Evolutionary conservation across 2,888 invertebrate species (phyloP).

Genomic region (Plusia festucae): DNA sequence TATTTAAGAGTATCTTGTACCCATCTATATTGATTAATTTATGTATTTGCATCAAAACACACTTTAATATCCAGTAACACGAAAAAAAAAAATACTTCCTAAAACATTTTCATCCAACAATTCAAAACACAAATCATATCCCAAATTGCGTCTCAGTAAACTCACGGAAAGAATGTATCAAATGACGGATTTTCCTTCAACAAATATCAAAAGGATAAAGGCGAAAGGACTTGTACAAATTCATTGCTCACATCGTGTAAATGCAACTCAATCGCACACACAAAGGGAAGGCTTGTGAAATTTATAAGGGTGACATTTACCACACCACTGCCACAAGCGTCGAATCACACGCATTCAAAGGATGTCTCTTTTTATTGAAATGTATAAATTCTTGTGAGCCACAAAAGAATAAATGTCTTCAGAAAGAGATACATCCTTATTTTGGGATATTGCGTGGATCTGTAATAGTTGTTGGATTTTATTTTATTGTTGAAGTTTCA

Average conservation of each 20-base stretch:
- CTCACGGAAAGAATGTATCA: constrained; percentile 16
- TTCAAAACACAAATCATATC: constrained; percentile 29
- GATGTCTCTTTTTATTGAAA: constrained; percentile 31
- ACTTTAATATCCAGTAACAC: background rate
- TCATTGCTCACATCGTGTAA: constrained; percentile 37
- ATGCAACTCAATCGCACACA: constrained; percentile 42
- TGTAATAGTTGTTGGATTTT: background rate
- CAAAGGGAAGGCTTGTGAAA: constrained; percentile 42
- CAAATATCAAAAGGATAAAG: constrained; percentile 25
- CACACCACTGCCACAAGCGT: constrained; percentile 22
- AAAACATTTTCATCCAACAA: constrained; percentile 13
- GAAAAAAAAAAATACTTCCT: background rate
- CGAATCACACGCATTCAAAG: constrained; percentile 34
- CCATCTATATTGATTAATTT: too few species aligned
- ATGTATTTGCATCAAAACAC: too few species aligned
- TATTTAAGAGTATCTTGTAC: too few species aligned
- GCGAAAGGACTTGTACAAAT: constrained; percentile 34
- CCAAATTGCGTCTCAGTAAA: constrained; percentile 30
- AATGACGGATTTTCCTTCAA: constrained; percentile 17
- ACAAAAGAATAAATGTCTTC: constrained; percentile 39
- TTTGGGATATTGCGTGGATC: constrained; percentile 9
- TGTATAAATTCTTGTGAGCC: constrained; percentile 20
- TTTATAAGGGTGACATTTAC: constrained; percentile 41
- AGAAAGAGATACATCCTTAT: background rate
- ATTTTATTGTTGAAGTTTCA: background rate